Evolutionary conservation across 2,888 invertebrate species (phyloP), one percentile per base, ranked within the genome.

Genomic region (Hedychridium roseum): DNA sequence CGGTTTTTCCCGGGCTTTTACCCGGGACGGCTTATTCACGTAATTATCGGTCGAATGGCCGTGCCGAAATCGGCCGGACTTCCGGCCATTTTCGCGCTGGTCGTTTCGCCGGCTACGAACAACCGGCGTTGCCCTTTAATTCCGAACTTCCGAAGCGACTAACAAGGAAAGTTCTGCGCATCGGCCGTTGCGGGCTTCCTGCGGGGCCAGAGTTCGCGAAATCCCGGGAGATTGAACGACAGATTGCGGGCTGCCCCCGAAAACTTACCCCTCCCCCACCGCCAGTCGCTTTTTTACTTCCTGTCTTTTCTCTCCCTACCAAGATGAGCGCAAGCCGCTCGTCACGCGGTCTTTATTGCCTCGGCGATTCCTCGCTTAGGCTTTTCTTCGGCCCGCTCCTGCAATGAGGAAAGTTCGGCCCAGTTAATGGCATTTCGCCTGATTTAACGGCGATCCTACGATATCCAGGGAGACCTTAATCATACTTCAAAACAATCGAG

Each of bases 171-270:
- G 35, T 35, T 35, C 35, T 21, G 11, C n/a, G 12, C n/a, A 15
- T 16, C 16, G n/a, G 9, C 3, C 35, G 3, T 15, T 16, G 7
- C 28, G 6, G 16, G 6, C 32, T 16, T 15, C 1, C 32, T 4
- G 3, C 15, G 2, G 3, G 32, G 15, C 16, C 5, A n/a, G n/a
- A 3, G 18, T 3, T n/a, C 20, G n/a, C 9, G 35, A 35, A 35
- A 35, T 21, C 16, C 20, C 11, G 20, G 35, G 35, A 35, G 18
- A 35, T 35, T 35, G 35, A 35, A 35, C 37, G 37, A 37, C 37
- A 37, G 37, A 26, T 37, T 37, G 37, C 37, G 26, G 23, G 23
- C 37, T 11, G 37, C n/a, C n/a, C n/a, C n/a, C n/a, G n/a, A n/a
- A n/a, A n/a, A n/a, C n/a, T n/a, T n/a, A n/a, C n/a, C n/a, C n/a